phyloP scores from a whole-genome alignment of 64 coral and sea anemone species.

The Montipora efflorescens region DNA sequence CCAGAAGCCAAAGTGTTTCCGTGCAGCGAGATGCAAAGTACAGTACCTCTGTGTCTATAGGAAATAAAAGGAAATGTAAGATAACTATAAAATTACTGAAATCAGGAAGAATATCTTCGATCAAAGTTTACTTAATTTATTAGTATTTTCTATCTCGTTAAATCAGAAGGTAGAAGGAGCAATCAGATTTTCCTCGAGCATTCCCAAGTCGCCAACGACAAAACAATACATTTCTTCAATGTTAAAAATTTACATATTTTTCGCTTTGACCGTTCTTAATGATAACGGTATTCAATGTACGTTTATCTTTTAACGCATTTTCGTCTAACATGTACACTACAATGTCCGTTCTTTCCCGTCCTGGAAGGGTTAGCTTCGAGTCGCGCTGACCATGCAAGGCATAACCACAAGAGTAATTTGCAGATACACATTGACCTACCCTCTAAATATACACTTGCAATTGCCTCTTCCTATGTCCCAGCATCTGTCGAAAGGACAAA shows the following conservation, averaged over 20 bases:
- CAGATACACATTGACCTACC: conserved; percentile 57
- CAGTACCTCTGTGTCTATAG: conserved; percentile 81
- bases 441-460: conserved; percentile 95
- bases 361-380: too few relatives aligned
- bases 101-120: background rate
- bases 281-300: too few relatives aligned
- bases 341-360: too few relatives aligned
- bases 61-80: background rate
- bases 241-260: background rate
- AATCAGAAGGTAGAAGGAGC: too few relatives aligned
- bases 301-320: too few relatives aligned
- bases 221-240: too few relatives aligned
- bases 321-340: too few relatives aligned
- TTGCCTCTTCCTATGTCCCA: conserved; percentile 93
- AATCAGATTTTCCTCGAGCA: too few relatives aligned
- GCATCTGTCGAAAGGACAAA: conserved; percentile 65
- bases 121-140: background rate
- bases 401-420: background rate
- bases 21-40: conserved; percentile 87
- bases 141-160: too few relatives aligned
- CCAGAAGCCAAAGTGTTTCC: conserved; percentile 91
- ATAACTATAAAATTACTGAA: background rate
- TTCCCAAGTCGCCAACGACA: too few relatives aligned
- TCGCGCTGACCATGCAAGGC: background rate
- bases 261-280: too few relatives aligned